Conservation (phyloP, 1,140 invertebrate species). For the Brachionus paranguensis region DNA sequence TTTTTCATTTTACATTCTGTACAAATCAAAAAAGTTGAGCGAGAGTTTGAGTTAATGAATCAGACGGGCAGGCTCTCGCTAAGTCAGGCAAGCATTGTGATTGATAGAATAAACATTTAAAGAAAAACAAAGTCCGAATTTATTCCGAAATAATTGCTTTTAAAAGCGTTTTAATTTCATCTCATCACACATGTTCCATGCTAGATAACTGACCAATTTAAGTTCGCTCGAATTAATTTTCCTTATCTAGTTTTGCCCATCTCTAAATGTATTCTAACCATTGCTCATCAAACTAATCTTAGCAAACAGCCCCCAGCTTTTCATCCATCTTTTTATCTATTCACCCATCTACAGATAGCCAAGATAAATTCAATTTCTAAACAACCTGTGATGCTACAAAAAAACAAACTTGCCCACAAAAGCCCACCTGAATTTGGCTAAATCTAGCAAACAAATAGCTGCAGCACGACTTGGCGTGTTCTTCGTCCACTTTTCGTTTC, state of each 20-base stretch:
- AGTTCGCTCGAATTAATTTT: neutral
- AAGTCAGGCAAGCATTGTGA: neutral
- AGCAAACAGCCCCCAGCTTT: neutral
- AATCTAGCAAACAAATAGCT: neutral
- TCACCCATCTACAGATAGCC: neutral
- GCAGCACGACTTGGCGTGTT: neutral
- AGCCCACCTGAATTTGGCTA: neutral
- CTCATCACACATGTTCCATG: neutral
- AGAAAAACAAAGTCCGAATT: neutral
- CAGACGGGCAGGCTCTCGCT: neutral
- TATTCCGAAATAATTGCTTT: slow-evolving; percentile 12
- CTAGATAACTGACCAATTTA: slow-evolving; percentile 21
- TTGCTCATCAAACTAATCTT: slow-evolving; percentile 34
- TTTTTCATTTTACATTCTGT: neutral
- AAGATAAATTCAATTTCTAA: neutral
- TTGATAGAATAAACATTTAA: slow-evolving; percentile 26
- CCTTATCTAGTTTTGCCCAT: neutral
- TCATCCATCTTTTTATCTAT: slow-evolving; percentile 21
- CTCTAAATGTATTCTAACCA: slow-evolving; percentile 23
- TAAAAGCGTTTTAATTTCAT: slow-evolving; percentile 4
- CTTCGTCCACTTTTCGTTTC: neutral
- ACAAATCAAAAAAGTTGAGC: neutral
- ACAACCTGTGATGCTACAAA: neutral
- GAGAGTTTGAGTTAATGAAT: neutral
- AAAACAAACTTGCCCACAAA: neutral